These are phyloP conservation scores for Odontocerum albicorne DNA, from an alignment of 2,888 invertebrate species.

Conservation along the genomic window DNA sequence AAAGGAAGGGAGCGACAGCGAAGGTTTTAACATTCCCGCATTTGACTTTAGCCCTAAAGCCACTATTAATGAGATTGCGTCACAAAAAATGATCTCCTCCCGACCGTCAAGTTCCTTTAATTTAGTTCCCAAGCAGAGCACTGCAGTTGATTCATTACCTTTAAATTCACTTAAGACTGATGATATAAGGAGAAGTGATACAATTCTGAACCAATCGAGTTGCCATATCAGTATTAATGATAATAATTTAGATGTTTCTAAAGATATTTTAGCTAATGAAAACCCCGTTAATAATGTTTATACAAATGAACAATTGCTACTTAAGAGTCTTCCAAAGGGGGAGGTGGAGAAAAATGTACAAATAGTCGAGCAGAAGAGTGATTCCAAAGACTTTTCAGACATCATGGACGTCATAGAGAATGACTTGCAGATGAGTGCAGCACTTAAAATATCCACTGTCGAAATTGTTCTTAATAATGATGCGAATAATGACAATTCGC, in stretches of 20 bases:
- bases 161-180: slow-evolving; percentile 6
- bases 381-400: slow-evolving; percentile 13
- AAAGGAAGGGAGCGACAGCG: not conserved
- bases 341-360: not conserved
- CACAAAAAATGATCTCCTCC: not conserved
- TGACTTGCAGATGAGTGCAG: slow-evolving; percentile 5
- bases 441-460: not conserved
- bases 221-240: slow-evolving; percentile 23
- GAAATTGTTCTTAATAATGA: slow-evolving; percentile 1
- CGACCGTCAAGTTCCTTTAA: not conserved
- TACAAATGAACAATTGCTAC: slow-evolving; percentile 9
- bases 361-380: not conserved
- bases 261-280: not conserved
- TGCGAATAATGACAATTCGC: not conserved
- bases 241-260: slow-evolving; percentile 1
- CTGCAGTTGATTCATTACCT: not conserved
- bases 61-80: not conserved
- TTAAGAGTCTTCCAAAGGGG: not conserved
- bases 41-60: not conserved
- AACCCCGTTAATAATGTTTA: not conserved
- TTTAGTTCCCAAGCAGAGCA: not conserved
- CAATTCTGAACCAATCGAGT: not conserved
- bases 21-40: not conserved
- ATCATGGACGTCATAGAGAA: slow-evolving; percentile 18
- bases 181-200: not conserved